These are phyloP conservation scores for Steinernema carpocapsae DNA, from an alignment of 2,888 invertebrate species.

Conservation along the genomic window DNA sequence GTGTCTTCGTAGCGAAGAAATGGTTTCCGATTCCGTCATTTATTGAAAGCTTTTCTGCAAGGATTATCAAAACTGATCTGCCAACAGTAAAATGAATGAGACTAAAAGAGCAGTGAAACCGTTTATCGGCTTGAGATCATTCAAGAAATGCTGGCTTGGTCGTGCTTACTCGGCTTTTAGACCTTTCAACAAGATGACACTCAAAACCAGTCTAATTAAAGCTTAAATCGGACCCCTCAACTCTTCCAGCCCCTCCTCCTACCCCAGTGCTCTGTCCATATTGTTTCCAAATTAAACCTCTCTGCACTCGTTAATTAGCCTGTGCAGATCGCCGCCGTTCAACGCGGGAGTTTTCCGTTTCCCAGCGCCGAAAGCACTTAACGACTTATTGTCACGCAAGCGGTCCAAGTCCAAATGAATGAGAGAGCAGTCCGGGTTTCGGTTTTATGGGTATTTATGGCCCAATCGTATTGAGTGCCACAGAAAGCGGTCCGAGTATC, in stretches of 20 bases:
- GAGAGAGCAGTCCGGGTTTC: neutral
- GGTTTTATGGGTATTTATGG: slow-evolving; percentile 24
- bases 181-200: too few relatives aligned
- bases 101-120: too few relatives aligned
- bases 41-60: too few relatives aligned
- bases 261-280: neutral
- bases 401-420: neutral
- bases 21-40: too few relatives aligned
- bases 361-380: neutral
- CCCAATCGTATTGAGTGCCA: slow-evolving; percentile 7
- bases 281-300: neutral
- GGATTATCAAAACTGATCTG: too few relatives aligned
- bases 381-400: slow-evolving; percentile 29
- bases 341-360: slow-evolving; percentile 13
- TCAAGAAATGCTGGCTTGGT: too few relatives aligned
- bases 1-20: too few relatives aligned
- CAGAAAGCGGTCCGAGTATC: neutral
- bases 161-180: too few relatives aligned
- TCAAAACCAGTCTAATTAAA: too few relatives aligned
- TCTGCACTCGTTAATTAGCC: neutral
- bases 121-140: too few relatives aligned
- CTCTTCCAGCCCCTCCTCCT: neutral
- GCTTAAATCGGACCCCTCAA: too few relatives aligned
- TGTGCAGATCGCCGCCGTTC: neutral
- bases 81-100: too few relatives aligned